A percentile compares a stretch with the other conserved stretches of the same genome.
Evolutionary conservation across 35 echinoderm and acorn worm species (phyloP).

Genomic region (Patiria miniata): DNA sequence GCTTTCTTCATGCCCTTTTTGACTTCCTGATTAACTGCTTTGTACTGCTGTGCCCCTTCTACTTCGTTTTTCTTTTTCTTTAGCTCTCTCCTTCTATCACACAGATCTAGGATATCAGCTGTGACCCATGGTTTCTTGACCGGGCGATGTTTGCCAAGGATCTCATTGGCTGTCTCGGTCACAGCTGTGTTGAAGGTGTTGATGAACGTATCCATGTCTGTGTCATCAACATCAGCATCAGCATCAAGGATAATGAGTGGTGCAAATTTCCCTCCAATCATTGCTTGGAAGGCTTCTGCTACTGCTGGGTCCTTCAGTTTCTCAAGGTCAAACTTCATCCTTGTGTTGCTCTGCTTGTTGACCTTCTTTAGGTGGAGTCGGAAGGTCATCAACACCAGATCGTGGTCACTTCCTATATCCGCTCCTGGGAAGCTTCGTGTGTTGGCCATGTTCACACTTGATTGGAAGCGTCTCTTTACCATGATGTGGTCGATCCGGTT

Average conservation of each 20-base stretch:
- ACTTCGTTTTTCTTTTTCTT: background rate
- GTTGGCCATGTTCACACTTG: constrained; percentile 35
- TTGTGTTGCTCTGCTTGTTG: too few relatives aligned
- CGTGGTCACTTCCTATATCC: constrained; percentile 52
- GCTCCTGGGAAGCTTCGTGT: constrained; percentile 52
- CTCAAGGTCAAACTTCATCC: too few relatives aligned
- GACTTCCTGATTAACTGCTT: background rate
- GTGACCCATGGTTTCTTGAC: background rate
- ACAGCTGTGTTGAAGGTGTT: constrained; percentile 20
- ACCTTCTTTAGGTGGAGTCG: constrained; percentile 19
- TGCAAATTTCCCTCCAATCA: constrained; percentile 27
- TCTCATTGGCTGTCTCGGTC: constrained; percentile 22
- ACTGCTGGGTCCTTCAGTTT: background rate
- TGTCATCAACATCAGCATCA: too few relatives aligned
- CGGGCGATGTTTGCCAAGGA: constrained; percentile 38
- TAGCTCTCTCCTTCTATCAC: constrained; percentile 28
- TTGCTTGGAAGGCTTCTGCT: constrained; percentile 29
- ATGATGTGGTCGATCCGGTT: constrained; percentile 52
- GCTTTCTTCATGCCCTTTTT: constrained; percentile 17
- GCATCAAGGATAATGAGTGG: background rate
- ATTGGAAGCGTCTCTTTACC: constrained; percentile 24
- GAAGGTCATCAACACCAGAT: constrained; percentile 49
- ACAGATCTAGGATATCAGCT: background rate
- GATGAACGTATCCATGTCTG: background rate
- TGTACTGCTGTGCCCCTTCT: constrained; percentile 23